A percentile compares a stretch with the other conserved stretches of the same genome.
These are phyloP conservation scores for Geophilus truncorum DNA, from an alignment of 2,888 invertebrate genomes.

Conservation along the genomic window DNA sequence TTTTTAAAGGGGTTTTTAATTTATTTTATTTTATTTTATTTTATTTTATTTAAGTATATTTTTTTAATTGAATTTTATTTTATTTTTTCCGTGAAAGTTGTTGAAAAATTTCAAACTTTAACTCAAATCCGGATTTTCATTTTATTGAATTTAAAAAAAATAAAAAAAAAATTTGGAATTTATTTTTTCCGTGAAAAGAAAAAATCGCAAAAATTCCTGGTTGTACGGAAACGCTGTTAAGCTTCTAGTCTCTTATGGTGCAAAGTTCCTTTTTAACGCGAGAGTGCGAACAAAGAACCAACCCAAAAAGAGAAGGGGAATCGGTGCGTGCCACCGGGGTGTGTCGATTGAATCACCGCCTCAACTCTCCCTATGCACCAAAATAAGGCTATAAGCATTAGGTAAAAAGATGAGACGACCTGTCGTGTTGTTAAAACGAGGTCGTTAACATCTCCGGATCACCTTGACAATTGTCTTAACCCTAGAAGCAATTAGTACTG, in stretches of 20 bases:
- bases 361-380: not conserved
- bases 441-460: not conserved
- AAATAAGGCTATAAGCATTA: slow-evolving; percentile 6
- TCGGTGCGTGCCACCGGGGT: slow-evolving; percentile 13
- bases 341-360: slow-evolving; percentile 4
- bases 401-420: not conserved
- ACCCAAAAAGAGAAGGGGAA: not conserved
- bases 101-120: too few species aligned
- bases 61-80: too few species aligned
- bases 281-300: not conserved
- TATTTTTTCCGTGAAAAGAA: not conserved
- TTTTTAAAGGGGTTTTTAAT: too few species aligned
- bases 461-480: not conserved
- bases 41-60: too few species aligned
- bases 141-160: too few species aligned
- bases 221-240: not conserved
- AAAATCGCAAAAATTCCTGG: not conserved
- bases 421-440: too few species aligned
- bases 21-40: too few species aligned
- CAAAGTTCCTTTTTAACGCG: not conserved
- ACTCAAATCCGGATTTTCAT: too few species aligned
- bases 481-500: too few species aligned
- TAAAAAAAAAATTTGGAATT: not conserved
- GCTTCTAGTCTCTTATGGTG: not conserved
- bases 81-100: too few species aligned